Base-by-base conservation (phyloP, 1,140 invertebrate genomes). In the Coelopa frigida region DNA sequence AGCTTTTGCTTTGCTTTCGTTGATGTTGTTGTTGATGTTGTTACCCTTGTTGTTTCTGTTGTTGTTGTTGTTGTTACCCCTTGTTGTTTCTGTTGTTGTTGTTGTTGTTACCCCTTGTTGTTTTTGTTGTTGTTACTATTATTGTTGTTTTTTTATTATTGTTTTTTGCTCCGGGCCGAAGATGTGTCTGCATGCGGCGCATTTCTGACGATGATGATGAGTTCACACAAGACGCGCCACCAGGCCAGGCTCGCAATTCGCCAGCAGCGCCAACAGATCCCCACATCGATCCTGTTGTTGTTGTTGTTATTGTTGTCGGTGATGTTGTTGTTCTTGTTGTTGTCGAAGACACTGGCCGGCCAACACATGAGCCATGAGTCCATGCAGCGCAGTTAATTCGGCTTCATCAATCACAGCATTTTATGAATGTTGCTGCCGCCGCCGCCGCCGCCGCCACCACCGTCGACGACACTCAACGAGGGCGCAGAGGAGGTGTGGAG, bases 101-200 rank as follows among this genome's bases (percentile, higher is more conserved):
- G n/a, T 41, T 41, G 51, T 40, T 53, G 51, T 56, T 51, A 46
- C 42, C 46, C n/a, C n/a, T n/a, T n/a, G n/a, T n/a, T n/a, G n/a
- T n/a, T n/a, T n/a, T n/a, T n/a, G 27, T 35, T 41, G n/a, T 29
- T 29, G n/a, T 29, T 29, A 8, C n/a, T 8, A 8, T 8, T 29
- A 29, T 29, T 29, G 8, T 29, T 29, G n/a, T 29, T 29, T 29
- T 29, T 29, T 29, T 29, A 8, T 29, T 29, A 8, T 29, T 29
- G 27, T 29, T 29, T 29, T 29, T 29, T 8, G 8, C n/a, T 29
- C n/a, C 27, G 27, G n/a, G 27, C n/a, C n/a, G n/a, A 29, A 8
- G 27, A 31, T 32, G 26, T 38, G 20, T 46, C 33, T 46, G 44
- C 44, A 37, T 46, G 44, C 35, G 44, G 31, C 44, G 44, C 33